phyloP scores from a whole-genome alignment of 1,140 invertebrate species.

The Papilio helenus region DNA sequence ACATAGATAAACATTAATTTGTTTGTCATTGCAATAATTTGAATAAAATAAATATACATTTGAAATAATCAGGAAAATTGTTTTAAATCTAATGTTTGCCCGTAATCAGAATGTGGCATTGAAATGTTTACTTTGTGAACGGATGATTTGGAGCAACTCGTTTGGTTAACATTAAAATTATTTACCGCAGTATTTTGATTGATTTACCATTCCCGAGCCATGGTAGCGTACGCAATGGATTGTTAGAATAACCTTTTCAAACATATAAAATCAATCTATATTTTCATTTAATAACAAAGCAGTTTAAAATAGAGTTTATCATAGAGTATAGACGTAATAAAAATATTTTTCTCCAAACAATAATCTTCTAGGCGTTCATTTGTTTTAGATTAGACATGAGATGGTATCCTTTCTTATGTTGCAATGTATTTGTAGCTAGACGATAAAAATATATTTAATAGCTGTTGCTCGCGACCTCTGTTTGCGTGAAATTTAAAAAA shows the following conservation, averaged over 20 bases:
- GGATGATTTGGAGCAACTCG: constrained; percentile 17
- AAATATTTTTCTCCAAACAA: no score
- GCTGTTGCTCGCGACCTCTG: no score
- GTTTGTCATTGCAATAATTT: neutral
- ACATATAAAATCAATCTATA: neutral
- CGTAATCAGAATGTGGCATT: constrained; percentile 27
- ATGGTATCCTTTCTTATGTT: no score
- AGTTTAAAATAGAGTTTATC: no score
- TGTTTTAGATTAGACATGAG: no score
- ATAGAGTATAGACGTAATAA: no score
- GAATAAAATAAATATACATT: neutral
- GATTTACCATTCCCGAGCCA: neutral
- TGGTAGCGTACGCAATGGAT: neutral
- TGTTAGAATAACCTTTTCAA: constrained; percentile 1
- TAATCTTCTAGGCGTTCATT: no score
- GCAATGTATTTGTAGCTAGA: no score
- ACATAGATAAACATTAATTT: neutral
- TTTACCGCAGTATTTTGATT: constrained; percentile 19
- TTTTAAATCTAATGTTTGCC: constrained; percentile 16
- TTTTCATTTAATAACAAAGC: no score
- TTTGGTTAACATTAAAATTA: constrained; percentile 24
- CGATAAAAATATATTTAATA: no score
- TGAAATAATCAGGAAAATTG: constrained; percentile 9
- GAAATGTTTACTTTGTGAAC: constrained; percentile 19
- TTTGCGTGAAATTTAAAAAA: no score